Evolutionary conservation across 1,140 invertebrate species (phyloP), one percentile per base, ranked within the genome.

Genomic region (Conopomorpha cramerella): DNA sequence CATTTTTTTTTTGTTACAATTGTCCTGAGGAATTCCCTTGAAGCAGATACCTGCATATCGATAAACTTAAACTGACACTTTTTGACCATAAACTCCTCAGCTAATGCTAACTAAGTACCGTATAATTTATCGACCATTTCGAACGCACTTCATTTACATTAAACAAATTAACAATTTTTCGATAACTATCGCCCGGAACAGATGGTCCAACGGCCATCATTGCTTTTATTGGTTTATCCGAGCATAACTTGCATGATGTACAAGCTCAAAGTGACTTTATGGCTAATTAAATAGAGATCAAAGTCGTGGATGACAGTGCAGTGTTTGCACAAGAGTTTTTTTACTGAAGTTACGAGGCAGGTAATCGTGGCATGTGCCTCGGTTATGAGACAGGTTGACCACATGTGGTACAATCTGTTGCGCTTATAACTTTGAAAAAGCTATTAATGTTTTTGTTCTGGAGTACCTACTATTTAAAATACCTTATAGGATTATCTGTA

Each of bases 131-230:
- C 52, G 62, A 66, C 36, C 10, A 45, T 50, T 45, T 56, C 63
- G 57, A 62, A 62, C 58, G 55, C 62, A 55, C 49, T 60, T 74
- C 67, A 71, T 76, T 76, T 72, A 62, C 64, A 62, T 76, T 76
- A 76, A 74, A 76, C 71, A 76, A 76, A 76, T 76, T 76, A 67
- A 72, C 72, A 72, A 76, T 76, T 76, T 70, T 66, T 72, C 55
- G 70, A 76, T 76, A 76, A 57, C 62, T 61, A 76, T 71, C 67
- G 61, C 66, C 65, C 60, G 67, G 59, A 64, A 72, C 70, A 76
- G 67, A 72, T 76, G 70, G 63, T 55, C 40, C 33, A 34, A 45
- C n/a, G n/a, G 39, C 46, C 44, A 47, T 38, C 40, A 47, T 49
- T 3, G 7, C 8, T 6, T 4, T 30, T 30, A 30, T 7, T 11